Evolutionary conservation across 2,888 invertebrate species (phyloP), one percentile per base, ranked within the genome.

Genomic region (Caradrina kadenii): DNA sequence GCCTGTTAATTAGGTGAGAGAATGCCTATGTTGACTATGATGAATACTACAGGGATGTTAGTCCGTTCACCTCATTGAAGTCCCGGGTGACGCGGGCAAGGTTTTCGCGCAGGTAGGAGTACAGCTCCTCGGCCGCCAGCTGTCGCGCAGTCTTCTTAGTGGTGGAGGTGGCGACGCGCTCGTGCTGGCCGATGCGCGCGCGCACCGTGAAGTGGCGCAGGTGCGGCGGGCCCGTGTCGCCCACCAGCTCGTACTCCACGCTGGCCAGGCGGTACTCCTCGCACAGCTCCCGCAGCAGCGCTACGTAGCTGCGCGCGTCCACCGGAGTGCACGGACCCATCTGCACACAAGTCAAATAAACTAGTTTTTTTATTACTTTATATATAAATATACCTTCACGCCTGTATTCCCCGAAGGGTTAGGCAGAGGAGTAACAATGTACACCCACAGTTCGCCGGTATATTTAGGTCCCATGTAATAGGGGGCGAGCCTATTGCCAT

Each of bases 81-180:
- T 93, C 94, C 17, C 78, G 65, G 42, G 93, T 94, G 85, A 91
- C 80, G 8, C 88, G 73, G 2, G 90, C 85, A 35, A 94, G 91
- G 83, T 93, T 91, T 78, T 91, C 90, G 17, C 93, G 85, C 79
- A 95, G 88, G 85, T 93, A 93, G 22, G 56, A 55, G 89, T 94
- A 94, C 17, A 95, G 91, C 75, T 87, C 84, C 79, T 93, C 91
- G 39, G 97, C 97, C 52, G 97, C 97, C 42, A 95, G 89, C 85
- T 97, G 97, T 64, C 97, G 96, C 11, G 97, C 97, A 73, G 96
- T 95, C 88, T 97, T 97, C 89, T 97, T 97, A 65, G 97, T 97
- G 81, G 95, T 95, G 58, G 96, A 96, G 39, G 96, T 95, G 69
- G 96, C 96, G 79, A 90, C 86, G 67, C 97, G 97, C 80, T 84